phyloP scores from a whole-genome alignment of 2,113 vertebrate genomes.

The Macquaria ambigua region DNA sequence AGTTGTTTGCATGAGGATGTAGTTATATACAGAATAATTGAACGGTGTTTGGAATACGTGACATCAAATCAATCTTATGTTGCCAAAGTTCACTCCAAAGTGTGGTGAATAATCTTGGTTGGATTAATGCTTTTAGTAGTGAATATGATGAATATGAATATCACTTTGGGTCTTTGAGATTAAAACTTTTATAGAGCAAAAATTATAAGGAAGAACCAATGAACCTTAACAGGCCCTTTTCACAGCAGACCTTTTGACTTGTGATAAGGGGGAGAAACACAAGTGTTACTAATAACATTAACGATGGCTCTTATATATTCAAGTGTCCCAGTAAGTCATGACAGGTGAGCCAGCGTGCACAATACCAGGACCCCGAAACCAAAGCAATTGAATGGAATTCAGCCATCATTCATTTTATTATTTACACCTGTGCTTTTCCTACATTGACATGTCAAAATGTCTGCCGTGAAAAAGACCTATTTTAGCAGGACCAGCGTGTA shows the following conservation, averaged over 20 bases:
- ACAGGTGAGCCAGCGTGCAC: not conserved
- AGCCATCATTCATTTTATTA: too few species aligned
- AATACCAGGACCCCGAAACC: too few species aligned
- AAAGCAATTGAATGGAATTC: too few species aligned
- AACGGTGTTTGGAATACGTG: not conserved
- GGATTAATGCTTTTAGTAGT: not conserved
- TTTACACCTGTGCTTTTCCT: too few species aligned
- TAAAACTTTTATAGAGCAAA: not conserved
- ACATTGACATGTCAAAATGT: too few species aligned
- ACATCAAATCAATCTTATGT: slow-evolving; percentile 11
- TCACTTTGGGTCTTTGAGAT: not conserved
- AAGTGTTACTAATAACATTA: not conserved
- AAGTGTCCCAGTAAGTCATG: not conserved
- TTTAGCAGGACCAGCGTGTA: not conserved
- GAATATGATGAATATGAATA: not conserved
- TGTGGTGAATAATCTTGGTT: not conserved
- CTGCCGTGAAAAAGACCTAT: too few species aligned
- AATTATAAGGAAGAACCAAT: not conserved
- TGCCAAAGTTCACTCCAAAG: not conserved
- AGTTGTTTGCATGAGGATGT: not conserved
- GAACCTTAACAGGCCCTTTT: not conserved
- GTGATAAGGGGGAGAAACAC: not conserved
- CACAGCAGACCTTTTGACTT: not conserved
- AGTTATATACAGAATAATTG: slow-evolving; percentile 2
- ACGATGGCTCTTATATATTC: not conserved